Base-by-base conservation (phyloP, 2,797 vertebrate genomes). In the Thamnophis elegans region DNA sequence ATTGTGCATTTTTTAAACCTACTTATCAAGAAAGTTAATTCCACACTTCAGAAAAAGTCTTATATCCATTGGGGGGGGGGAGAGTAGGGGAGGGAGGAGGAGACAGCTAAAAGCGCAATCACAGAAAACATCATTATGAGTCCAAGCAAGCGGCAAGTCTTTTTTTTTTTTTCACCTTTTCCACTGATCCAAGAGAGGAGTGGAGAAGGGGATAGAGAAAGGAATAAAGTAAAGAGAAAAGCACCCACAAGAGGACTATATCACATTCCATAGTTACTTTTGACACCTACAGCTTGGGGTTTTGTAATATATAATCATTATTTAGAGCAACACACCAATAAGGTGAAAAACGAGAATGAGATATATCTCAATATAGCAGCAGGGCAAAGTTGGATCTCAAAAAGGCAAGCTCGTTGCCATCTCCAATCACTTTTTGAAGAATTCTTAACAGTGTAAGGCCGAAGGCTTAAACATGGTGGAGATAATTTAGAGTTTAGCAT, bases 1-100 rank as follows among this genome's bases (percentile, higher is more conserved):
- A 98, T 98, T 98, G 98, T 98, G 98, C 98, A 98, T 97, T 96
- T 96, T 82, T 95, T 98, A 1, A 96, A 98, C 98, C 98, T 98
- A 98, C 97, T 98, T 98, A 98, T 98, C 97, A 94, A 98, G 97
- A 97, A 97, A 96, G 97, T 97, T 97, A 97, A 91, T 96, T 97
- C 97, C 98, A 97, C 97, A 98, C 94, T 96, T 96, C 94, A 60
- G 97, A 97, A 97, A 97, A 97, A 96, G 59, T 93, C 96, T 97
- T 90, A 97, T 98, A 98, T 96, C 97, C 97, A 98, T 95, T 92
- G 91, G 96, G 96, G 96, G 94, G 91, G 96, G 96, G 96, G 94
- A 97, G 95, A 95, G 89, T 95, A 96, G 95, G 94, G 97, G 95
- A 96, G 95, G 95, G 93, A 96, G 96, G 95, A 97, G 97, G 96